phyloP scores from a whole-genome alignment of 1,140 invertebrate genomes.

The Eumeta japonica region DNA sequence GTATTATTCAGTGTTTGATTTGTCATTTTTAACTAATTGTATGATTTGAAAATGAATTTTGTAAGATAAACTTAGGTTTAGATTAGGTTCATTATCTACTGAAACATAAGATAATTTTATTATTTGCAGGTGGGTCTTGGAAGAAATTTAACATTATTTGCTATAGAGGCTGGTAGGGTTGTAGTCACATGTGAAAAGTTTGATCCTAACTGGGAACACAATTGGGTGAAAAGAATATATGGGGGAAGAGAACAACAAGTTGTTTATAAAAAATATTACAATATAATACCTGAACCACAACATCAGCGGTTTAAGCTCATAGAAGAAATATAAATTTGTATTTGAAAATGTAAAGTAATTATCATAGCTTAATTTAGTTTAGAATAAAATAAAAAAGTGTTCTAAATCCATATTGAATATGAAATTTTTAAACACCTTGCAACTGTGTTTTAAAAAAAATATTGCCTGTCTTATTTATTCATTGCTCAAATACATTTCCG shows the following conservation, averaged over 20 bases:
- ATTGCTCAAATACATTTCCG: too few relatives aligned
- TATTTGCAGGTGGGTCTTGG: constrained; percentile 73
- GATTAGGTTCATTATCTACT: too few relatives aligned
- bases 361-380: background rate
- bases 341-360: background rate
- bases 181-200: constrained; percentile 75
- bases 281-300: constrained; percentile 73
- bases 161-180: constrained; percentile 71
- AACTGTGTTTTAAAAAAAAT: too few relatives aligned
- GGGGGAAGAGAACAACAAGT: constrained; percentile 58
- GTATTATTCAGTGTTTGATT: too few relatives aligned
- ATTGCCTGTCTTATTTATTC: too few relatives aligned
- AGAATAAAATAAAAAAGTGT: constrained; percentile 1
- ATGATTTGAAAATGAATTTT: too few relatives aligned
- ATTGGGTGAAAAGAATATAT: constrained; percentile 67
- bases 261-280: constrained; percentile 82
- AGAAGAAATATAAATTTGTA: constrained; percentile 61
- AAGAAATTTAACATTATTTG: constrained; percentile 72
- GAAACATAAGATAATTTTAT: too few relatives aligned
- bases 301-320: constrained; percentile 73
- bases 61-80: too few relatives aligned
- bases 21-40: too few relatives aligned
- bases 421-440: too few relatives aligned
- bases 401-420: background rate
- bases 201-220: constrained; percentile 69